Base-by-base conservation (phyloP, 2,888 invertebrate species). In the Apoda limacodes region DNA sequence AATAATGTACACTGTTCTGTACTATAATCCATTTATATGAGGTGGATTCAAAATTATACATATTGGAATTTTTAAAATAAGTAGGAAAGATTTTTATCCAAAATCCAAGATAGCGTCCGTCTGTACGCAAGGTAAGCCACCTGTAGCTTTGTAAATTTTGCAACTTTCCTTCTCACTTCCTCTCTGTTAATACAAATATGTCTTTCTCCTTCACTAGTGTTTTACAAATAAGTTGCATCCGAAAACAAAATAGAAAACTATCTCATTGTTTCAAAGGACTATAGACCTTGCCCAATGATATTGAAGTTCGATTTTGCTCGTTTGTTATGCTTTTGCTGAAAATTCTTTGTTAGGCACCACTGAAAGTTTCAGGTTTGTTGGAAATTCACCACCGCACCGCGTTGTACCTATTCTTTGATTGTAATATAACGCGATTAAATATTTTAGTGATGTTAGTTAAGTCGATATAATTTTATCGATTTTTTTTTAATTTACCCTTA, bases 141-240 rank as follows among this genome's bases (percentile, higher is more conserved):
- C 80, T 80, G 80, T 80, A 66, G 80, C 75, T 78, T 63, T 66
- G 74, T 74, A 76, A 80, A 76, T 80, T 80, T 80, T 70, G 71
- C 69, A 65, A 75, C 64, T 67, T 53, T 52, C 51, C 40, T 25
- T 67, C 69, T 43, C 55, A 34, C 33, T 76, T 52, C 4, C 52
- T 45, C 68, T 22, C 44, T 42, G 29, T 20, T 24, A 32, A 37
- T 37, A 43, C 41, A 33, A 28, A 34, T 53, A 48, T 37, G 40
- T 19, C 56, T 32, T 19, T 70, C 71, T 59, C 67, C 26, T 40
- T 76, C 55, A 31, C 48, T 59, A 70, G 53, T 72, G 76, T 76
- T 80, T 74, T 75, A 74, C 78, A 76, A 78, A 80, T 78, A 78
- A 76, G 68, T 74, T 75, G 67, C 68, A 72, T 72, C 74, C 72